A percentile compares a stretch with the other conserved stretches of the same genome.
Evolutionary conservation across 2,113 vertebrate genomes (phyloP).

Genomic region (Eira barbara): DNA sequence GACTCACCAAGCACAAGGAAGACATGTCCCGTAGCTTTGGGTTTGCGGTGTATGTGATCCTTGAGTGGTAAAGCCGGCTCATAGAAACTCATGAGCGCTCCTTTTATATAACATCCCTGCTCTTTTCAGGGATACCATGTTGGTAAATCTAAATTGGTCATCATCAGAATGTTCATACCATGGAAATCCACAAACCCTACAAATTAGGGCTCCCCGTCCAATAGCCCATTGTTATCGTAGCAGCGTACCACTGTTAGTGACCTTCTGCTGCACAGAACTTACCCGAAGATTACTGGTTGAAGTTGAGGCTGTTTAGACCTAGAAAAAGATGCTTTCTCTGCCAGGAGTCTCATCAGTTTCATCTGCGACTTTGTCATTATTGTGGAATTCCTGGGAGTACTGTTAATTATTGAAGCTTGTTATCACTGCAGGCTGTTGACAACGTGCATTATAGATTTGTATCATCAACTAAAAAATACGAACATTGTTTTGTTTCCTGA

Average conservation of each 20-base stretch:
- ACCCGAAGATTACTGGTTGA: not conserved
- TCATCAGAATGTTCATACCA: rapidly evolving
- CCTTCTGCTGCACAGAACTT: not conserved
- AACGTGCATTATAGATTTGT: not conserved
- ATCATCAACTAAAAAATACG: not conserved
- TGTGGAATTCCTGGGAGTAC: not conserved
- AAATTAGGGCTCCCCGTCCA: not conserved
- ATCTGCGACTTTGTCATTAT: not conserved
- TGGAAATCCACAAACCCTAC: not conserved
- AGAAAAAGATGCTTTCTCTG: not conserved
- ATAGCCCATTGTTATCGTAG: not conserved
- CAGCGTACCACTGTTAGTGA: not conserved
- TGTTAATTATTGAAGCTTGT: not conserved
- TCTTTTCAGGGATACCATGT: too few species aligned
- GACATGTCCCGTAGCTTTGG: not conserved
- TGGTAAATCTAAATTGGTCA: not conserved
- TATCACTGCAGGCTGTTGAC: not conserved
- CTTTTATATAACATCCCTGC: not conserved
- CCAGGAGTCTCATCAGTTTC: not conserved
- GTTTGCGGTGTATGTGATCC: not conserved
- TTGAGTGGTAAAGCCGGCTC: not conserved
- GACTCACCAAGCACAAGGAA: not conserved
- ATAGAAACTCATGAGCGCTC: not conserved
- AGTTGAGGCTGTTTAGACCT: not conserved
- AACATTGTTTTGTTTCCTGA: not conserved